These are phyloP conservation scores for Gymnoscelis rufifasciata DNA, from an alignment of 2,888 invertebrate species.

Conservation along the genomic window DNA sequence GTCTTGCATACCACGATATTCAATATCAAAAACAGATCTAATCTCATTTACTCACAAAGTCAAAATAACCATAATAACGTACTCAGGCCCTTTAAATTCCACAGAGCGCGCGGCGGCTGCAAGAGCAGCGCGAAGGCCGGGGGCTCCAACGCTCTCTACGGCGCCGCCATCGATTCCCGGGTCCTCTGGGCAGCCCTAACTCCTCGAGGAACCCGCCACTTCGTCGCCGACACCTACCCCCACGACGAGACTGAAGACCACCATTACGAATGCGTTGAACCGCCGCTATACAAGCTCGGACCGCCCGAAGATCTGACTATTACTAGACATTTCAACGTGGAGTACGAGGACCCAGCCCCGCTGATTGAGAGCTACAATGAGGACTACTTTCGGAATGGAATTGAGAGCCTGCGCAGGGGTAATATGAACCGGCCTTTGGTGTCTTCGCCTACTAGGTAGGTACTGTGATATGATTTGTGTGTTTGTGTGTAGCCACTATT, in stretches of 20 bases:
- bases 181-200: slow-evolving; percentile 91
- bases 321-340: slow-evolving; percentile 88
- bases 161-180: slow-evolving; percentile 81
- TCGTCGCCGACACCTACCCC: slow-evolving; percentile 83
- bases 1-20: no score
- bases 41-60: no score
- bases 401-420: slow-evolving; percentile 70
- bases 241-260: slow-evolving; percentile 82
- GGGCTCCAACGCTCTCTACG: slow-evolving; percentile 67
- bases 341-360: slow-evolving; percentile 88
- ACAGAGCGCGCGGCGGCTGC: slow-evolving; percentile 73
- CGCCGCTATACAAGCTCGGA: slow-evolving; percentile 71
- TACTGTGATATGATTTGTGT: no score
- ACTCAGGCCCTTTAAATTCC: slow-evolving; percentile 19
- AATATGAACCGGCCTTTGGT: slow-evolving; percentile 81
- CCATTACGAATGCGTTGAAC: slow-evolving; percentile 85
- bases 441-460: slow-evolving; percentile 83
- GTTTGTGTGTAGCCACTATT: no score
- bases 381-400: slow-evolving; percentile 66
- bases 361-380: slow-evolving; percentile 85
- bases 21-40: no score
- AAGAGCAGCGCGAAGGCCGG: slow-evolving; percentile 74
- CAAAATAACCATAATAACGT: slow-evolving; percentile 19
- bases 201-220: slow-evolving; percentile 89
- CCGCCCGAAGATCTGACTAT: slow-evolving; percentile 77